Base-by-base conservation (phyloP, 2,113 vertebrate genomes). In the Mystacornis crossleyi region DNA sequence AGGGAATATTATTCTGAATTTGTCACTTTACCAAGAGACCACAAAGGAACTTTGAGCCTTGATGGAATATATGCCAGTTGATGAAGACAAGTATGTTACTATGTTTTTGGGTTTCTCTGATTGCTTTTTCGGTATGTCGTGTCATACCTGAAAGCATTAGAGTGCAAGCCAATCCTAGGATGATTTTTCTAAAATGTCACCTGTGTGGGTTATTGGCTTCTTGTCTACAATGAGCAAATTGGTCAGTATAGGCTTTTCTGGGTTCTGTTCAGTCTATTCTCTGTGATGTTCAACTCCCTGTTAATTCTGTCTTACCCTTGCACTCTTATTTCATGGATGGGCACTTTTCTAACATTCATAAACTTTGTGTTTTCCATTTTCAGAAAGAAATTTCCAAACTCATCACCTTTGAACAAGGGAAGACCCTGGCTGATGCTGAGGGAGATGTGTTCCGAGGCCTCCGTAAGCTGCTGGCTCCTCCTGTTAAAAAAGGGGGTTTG, bases 391-490 rank as follows among this genome's bases (percentile, higher is more conserved):
- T 99, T 77, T 99, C 99, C 80, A 99, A 97, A 91, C 86, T 98
- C 80, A 99, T 99, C 95, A 99, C 99, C 3, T 75, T 98, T 95
- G 99, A 99, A 89, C 99, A 99, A 98, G 99, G 99, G 43, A 99
- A 99, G 98, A 99, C 99, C 58, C 98, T 99, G 89, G 99, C 99
- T 75, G 99, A 99, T 95, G 99, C 99, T 71, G 99, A 99, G 94
- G 99, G 99, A 85, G 99, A 99, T 87, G 99, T 99, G 55, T 99
- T 99, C 97, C 98, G 99, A 98, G 99, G 99, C 97, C 98, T 99
- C 95, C 99, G 99, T 99, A 98, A 99, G 99, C 95, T 96, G 81
- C 88, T 95, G 77, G 57, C 62, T 72, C 54, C 69, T 71, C 21
- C 18, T 97, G 12, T 93, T 93, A 43, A 80, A 89, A 95, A 81